Evolutionary conservation across 2,797 vertebrate species (phyloP).

Genomic region (Florisuga fusca): DNA sequence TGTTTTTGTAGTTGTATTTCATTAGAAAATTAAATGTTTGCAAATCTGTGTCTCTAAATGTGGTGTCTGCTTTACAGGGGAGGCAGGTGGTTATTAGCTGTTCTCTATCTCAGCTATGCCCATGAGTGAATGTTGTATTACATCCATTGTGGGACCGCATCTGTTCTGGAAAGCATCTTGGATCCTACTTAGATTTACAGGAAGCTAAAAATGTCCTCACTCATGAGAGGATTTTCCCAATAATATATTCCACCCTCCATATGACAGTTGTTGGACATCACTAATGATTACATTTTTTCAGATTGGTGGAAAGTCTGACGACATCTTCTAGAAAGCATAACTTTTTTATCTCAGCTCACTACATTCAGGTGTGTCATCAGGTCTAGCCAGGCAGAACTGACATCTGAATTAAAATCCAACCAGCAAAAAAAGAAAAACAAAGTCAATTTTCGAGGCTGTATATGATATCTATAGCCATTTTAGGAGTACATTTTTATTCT

Average conservation of each 20-base stretch:
- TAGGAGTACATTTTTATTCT: background rate
- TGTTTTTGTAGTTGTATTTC: background rate
- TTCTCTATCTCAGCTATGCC: background rate
- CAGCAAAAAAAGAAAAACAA: background rate
- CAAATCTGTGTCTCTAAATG: background rate
- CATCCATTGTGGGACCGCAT: background rate
- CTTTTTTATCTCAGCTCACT: background rate
- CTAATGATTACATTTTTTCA: background rate
- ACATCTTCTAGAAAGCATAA: background rate
- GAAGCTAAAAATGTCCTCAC: background rate
- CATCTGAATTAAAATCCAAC: background rate
- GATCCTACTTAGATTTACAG: background rate
- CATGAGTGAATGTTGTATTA: background rate
- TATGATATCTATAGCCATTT: background rate
- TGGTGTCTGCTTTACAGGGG: background rate
- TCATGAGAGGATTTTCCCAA: background rate
- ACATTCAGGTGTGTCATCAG: background rate
- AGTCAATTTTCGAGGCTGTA: background rate
- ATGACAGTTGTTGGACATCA: background rate
- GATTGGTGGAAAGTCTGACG: background rate
- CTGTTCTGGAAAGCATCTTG: background rate
- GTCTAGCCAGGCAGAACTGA: background rate
- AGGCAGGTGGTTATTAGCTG: background rate
- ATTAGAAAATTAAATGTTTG: background rate
- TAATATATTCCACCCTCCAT: background rate